Conservation (phyloP, 2,113 vertebrate species). For the Coturnix japonica region DNA sequence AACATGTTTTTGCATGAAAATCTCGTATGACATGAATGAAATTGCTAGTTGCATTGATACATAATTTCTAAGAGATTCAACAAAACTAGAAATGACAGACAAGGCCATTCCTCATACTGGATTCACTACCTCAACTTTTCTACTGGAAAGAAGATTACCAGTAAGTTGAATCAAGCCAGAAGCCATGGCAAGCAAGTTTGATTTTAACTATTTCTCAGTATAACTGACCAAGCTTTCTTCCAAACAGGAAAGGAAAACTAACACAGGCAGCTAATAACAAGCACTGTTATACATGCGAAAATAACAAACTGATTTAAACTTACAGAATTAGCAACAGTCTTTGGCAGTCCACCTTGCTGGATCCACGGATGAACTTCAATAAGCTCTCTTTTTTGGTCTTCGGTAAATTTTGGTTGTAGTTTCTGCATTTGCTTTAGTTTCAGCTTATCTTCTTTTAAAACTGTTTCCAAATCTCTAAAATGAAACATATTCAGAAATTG, state of each 20-base stretch:
- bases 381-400: slow-evolving; percentile 87
- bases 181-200: background rate
- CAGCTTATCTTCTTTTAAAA: slow-evolving; percentile 89
- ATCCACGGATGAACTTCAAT: slow-evolving; percentile 92
- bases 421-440: slow-evolving; percentile 88
- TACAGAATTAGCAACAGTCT: slow-evolving; percentile 84
- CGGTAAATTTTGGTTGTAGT: slow-evolving; percentile 89
- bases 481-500: background rate
- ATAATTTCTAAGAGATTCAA: background rate
- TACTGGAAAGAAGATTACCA: background rate
- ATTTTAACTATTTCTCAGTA: background rate
- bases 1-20: no score
- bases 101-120: background rate
- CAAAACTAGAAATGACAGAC: background rate
- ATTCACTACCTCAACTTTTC: background rate
- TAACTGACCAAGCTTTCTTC: background rate
- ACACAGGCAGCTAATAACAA: background rate
- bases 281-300: background rate
- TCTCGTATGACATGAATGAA: no score
- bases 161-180: slow-evolving; percentile 10
- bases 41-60: background rate
- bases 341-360: slow-evolving; percentile 84
- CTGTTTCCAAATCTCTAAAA: slow-evolving; percentile 82
- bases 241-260: background rate
- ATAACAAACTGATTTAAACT: slow-evolving; percentile 17